Evolutionary conservation across 2,888 invertebrate species (phyloP).

Genomic region (Poecilobothrus nobilitatus): DNA sequence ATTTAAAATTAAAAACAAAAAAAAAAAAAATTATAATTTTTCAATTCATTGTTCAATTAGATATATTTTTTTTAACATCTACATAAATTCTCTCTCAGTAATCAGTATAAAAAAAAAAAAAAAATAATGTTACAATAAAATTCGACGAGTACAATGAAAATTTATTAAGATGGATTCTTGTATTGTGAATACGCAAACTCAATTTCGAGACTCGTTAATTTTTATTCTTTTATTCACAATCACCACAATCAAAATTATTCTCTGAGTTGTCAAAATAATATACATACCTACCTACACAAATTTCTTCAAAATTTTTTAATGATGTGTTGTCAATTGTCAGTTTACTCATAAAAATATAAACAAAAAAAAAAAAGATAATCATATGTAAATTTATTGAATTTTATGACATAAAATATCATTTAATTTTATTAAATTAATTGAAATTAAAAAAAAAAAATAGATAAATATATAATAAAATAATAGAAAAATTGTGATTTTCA

Average conservation of each 20-base stretch:
- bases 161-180: conserved; percentile 6
- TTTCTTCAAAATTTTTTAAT: neutral
- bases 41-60: too few species aligned
- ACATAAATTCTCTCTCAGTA: neutral
- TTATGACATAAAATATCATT: too few species aligned
- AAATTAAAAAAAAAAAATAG: too few species aligned
- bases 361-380: neutral
- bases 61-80: neutral
- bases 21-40: too few species aligned
- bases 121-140: neutral
- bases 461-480: too few species aligned
- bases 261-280: too few species aligned
- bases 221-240: neutral
- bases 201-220: neutral
- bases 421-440: too few species aligned
- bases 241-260: too few species aligned
- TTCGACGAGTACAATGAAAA: neutral
- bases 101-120: neutral
- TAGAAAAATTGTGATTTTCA: too few species aligned
- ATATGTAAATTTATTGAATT: neutral
- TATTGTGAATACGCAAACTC: conserved; percentile 1
- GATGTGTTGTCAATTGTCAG: neutral
- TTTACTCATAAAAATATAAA: neutral
- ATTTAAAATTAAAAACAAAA: too few species aligned
- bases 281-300: too few species aligned